Evolutionary conservation across 2,888 invertebrate species (phyloP).

Genomic region (Dryadula phaetusa): DNA sequence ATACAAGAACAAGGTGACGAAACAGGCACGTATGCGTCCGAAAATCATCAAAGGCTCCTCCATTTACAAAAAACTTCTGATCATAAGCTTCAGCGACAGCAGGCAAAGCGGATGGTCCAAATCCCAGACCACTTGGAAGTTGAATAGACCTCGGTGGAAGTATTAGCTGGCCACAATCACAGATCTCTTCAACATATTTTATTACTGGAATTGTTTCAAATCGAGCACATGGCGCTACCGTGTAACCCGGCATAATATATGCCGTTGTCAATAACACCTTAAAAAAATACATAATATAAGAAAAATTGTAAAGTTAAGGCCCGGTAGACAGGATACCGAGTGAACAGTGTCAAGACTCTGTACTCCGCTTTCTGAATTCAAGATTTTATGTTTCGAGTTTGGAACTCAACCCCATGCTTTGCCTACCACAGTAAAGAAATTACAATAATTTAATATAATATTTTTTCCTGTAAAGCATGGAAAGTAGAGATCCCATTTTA

Average conservation of each 20-base stretch:
- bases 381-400: too few species aligned
- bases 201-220: constrained; percentile 17
- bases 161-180: constrained; percentile 27
- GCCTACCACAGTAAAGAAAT: too few species aligned
- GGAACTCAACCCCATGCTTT: too few species aligned
- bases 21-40: constrained; percentile 39
- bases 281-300: not conserved
- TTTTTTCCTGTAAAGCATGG: too few species aligned
- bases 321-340: too few species aligned
- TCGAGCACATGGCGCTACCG: constrained; percentile 1
- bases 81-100: constrained; percentile 41
- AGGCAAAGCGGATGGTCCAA: constrained; percentile 38
- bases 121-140: constrained; percentile 45
- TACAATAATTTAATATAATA: too few species aligned
- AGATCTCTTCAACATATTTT: constrained; percentile 1
- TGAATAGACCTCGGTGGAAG: constrained; percentile 41
- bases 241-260: not conserved
- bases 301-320: not conserved
- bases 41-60: constrained; percentile 15
- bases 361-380: too few species aligned
- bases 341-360: too few species aligned
- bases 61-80: constrained; percentile 24
- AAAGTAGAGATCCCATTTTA: too few species aligned
- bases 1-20: constrained; percentile 34
- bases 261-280: not conserved